Evolutionary conservation across 2,797 vertebrate species (phyloP), one percentile per base, ranked within the genome.

Genomic region (Rhynchonycteris naso): DNA sequence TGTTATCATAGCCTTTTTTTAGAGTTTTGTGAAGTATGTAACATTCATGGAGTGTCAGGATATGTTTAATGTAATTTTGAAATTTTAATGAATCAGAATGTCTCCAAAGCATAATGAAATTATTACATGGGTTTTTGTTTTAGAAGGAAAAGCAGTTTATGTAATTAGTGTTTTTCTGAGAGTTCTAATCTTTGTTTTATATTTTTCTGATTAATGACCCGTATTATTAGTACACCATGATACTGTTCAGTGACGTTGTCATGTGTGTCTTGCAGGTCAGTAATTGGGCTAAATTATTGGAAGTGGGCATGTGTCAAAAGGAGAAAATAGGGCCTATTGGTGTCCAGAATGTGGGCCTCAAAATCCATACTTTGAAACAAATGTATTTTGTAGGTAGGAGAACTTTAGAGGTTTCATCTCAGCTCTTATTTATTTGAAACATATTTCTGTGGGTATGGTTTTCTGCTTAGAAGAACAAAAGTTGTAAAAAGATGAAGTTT

Each of bases 381-480:
- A 50, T 26, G 10, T 74, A 3, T 76, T 96, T 88, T 72, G 19
- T 88, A 5, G 7, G 4, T 79, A n/a, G 24, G 79, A 87, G 71
- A 79, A n/a, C 26, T 52, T 59, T 24, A 65, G 56, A 94, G 59
- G 2, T 19, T 59, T 18, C 56, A n/a, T 82, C 43, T 94, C 59
- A 69, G 43, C 74, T 91, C 52, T 84, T 75, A 38, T 43, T 91
- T 59, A 82, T 35, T 79, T 76, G 58, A 90, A 81, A 80, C n/a
- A 47, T 11, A 52, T 83, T 88, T 66, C 47, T 65, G 0, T 85
- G 61, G 5, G 10, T 90, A 38, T 13, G 33, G 15, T 84, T 81
- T 91, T 95, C 58, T 81, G 38, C 74, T 94, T 86, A 72, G 63
- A 84, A 95, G 43, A 88, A 56, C 16, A 90, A 59, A 75, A 80